These are phyloP conservation scores for Lasiurus cinereus DNA, from an alignment of 2,113 vertebrate genomes.

Conservation along the genomic window DNA sequence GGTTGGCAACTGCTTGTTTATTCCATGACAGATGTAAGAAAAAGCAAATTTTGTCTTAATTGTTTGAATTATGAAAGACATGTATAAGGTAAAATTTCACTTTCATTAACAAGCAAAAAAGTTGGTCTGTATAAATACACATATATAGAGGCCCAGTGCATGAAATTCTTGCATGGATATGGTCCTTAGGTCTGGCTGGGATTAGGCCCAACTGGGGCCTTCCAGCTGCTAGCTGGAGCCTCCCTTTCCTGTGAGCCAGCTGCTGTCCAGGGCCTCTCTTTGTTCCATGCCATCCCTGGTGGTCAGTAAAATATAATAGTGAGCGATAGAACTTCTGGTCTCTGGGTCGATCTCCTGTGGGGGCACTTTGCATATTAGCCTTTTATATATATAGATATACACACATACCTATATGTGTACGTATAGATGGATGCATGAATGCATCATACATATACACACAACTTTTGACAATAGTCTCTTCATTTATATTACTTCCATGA, in stretches of 20 bases:
- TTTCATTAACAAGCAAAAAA: background rate
- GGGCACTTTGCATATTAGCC: too few relatives aligned
- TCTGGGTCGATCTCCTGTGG: too few relatives aligned
- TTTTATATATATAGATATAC: background rate
- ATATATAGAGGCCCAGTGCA: background rate
- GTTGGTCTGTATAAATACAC: background rate
- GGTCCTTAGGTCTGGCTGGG: too few relatives aligned
- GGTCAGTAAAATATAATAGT: too few relatives aligned
- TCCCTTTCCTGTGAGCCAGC: too few relatives aligned
- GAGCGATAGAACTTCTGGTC: too few relatives aligned
- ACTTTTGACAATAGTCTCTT: background rate
- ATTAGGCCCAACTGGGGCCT: too few relatives aligned
- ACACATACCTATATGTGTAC: too few relatives aligned
- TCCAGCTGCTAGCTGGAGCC: too few relatives aligned
- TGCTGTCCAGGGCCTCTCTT: too few relatives aligned
- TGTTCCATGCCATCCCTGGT: accelerated
- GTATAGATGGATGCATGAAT: background rate
- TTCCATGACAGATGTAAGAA: background rate
- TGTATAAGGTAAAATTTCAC: background rate
- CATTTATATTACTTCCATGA: background rate
- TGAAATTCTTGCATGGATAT: too few relatives aligned
- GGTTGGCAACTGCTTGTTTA: too few relatives aligned
- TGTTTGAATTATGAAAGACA: background rate
- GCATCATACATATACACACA: background rate
- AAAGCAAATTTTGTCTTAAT: background rate